Evolutionary conservation across 2,888 invertebrate species (phyloP).

Genomic region (Leistus spinibarbis): DNA sequence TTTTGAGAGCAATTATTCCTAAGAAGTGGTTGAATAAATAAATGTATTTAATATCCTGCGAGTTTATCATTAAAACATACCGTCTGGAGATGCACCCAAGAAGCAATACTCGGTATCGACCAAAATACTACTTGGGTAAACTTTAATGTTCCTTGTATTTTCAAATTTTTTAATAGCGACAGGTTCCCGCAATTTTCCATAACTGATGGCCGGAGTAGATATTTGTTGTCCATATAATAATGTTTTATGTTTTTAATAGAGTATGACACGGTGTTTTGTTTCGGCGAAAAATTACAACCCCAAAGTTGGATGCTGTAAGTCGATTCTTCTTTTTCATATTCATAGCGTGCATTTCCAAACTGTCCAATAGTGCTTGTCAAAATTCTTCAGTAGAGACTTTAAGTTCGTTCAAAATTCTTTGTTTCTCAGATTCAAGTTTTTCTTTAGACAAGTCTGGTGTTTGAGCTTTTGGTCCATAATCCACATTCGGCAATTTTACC

Average conservation of each 20-base stretch:
- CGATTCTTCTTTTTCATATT: slow-evolving; percentile 3
- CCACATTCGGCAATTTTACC: background rate
- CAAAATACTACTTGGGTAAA: slow-evolving; percentile 10
- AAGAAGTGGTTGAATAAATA: background rate
- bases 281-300: slow-evolving; percentile 26
- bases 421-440: background rate
- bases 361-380: slow-evolving; percentile 29
- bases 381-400: slow-evolving; percentile 4
- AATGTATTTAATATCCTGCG: background rate
- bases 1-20: slow-evolving; percentile 8
- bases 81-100: slow-evolving; percentile 33
- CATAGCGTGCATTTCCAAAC: slow-evolving; percentile 33
- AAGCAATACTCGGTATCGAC: slow-evolving; percentile 21
- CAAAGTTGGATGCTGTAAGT: slow-evolving; percentile 40
- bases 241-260: slow-evolving; percentile 19
- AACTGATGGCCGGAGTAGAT: slow-evolving; percentile 2
- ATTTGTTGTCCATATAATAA: background rate
- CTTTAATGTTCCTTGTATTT: slow-evolving; percentile 10
- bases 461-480: slow-evolving; percentile 1
- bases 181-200: slow-evolving; percentile 1
- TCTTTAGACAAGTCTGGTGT: background rate
- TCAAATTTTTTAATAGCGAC: slow-evolving; percentile 23
- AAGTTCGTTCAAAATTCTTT: slow-evolving; percentile 5
- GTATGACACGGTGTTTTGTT: slow-evolving; percentile 20
- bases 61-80: background rate